phyloP scores from a whole-genome alignment of 1,140 invertebrate species.

The Aphelinus certus region DNA sequence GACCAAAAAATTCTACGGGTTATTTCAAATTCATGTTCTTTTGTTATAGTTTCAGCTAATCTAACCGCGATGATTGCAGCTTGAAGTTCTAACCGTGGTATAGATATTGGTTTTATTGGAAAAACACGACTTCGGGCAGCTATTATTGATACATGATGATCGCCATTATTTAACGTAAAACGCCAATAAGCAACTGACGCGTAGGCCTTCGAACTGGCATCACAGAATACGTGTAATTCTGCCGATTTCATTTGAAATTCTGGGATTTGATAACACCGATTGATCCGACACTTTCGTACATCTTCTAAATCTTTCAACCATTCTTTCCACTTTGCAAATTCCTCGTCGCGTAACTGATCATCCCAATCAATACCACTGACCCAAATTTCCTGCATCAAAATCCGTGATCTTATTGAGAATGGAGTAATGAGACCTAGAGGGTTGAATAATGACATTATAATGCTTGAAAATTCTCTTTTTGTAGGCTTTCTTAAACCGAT shows the following conservation, averaged over 20 bases:
- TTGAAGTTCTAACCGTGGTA: constrained; percentile 4
- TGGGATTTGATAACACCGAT: not conserved
- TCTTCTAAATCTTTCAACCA: constrained; percentile 26
- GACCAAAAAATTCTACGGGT: not conserved
- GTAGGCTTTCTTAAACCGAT: not conserved
- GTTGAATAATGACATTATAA: not conserved
- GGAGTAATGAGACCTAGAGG: not conserved
- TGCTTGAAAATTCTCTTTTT: not conserved
- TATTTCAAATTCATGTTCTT: constrained; percentile 2
- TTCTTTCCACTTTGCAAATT: constrained; percentile 21
- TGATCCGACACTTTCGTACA: not conserved
- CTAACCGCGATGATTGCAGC: not conserved
- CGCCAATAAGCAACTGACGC: constrained; percentile 48
- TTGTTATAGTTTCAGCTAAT: not conserved
- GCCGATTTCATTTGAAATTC: not conserved
- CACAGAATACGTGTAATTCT: constrained; percentile 51
- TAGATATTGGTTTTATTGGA: not conserved
- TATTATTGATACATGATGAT: not conserved
- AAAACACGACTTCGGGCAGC: not conserved
- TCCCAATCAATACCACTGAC: constrained; percentile 42
- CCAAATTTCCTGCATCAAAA: not conserved
- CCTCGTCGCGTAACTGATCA: constrained; percentile 15
- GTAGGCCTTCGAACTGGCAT: constrained; percentile 51
- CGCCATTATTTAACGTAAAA: not conserved
- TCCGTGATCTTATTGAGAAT: not conserved